phyloP scores from a whole-genome alignment of 2,113 vertebrate genomes.

The Cavia aperea region DNA sequence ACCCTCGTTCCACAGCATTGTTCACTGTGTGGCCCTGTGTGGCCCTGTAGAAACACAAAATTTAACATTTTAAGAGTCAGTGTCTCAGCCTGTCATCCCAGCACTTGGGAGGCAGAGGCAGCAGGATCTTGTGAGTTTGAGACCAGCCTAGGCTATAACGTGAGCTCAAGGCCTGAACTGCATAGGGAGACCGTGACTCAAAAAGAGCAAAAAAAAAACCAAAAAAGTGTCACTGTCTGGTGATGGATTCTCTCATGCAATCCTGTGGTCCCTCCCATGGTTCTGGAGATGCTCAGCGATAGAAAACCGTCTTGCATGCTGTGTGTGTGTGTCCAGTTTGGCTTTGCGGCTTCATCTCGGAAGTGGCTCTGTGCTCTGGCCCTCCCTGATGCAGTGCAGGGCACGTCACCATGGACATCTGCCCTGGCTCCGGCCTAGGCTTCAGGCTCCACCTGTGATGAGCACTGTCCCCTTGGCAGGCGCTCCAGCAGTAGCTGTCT shows the following conservation, averaged over 20 bases:
- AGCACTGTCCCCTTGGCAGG: neutral
- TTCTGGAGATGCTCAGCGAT: neutral
- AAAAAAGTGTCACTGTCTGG: neutral
- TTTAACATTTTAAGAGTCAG: neutral
- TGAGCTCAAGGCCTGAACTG: too few relatives aligned
- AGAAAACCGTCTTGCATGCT: neutral
- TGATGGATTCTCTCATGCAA: neutral
- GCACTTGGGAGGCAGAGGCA: too few relatives aligned
- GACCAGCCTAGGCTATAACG: too few relatives aligned
- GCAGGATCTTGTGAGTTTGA: too few relatives aligned
- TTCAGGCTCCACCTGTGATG: neutral
- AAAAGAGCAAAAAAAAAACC: too few relatives aligned
- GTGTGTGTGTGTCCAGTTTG: neutral
- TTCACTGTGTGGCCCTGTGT: neutral
- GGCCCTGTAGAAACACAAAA: slow-evolving; percentile 2
- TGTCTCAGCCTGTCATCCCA: too few relatives aligned
- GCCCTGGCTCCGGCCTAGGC: neutral
- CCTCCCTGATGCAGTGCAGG: neutral
- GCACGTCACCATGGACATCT: neutral
- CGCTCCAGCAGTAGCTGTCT: neutral
- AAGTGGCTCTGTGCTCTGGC: neutral
- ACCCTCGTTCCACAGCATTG: neutral
- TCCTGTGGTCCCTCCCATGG: neutral
- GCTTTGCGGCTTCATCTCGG: neutral
- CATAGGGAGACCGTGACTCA: too few relatives aligned